Base-by-base conservation (phyloP, 2,797 vertebrate genomes). In the Naso thynnoides region DNA sequence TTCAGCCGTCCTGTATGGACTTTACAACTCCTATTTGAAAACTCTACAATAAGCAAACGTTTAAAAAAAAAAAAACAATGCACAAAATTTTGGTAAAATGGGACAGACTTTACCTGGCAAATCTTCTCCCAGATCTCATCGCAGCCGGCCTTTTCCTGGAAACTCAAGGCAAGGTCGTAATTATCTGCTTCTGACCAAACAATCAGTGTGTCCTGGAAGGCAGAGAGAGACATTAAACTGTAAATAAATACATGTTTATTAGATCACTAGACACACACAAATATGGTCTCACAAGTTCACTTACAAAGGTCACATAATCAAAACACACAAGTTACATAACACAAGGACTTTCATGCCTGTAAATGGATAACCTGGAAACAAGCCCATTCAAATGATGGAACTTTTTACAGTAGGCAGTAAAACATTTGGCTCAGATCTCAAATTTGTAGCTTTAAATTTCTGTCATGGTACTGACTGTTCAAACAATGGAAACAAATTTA, bases 71-170 rank as follows among this genome's bases (percentile, higher is more conserved):
- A 13, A 19, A 50, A 60, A 38, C 15, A 42, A 49, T 8, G 3
- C 5, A 53, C 15, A 59, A 63, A 55, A 31, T 0, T 9, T 44
- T 26, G 1, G 4, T 26, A 59, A 39, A 65, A 62, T 5, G 24
- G 36, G 7, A 27, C 39, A 44, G 9, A 60, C 14, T 61, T 85
- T 96, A 99, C 98, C 97, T 99, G 97, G 90, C 98, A 99, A 85
- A 99, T 99, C 94, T 98, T 99, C 88, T 99, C 98, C 98, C 98
- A 99, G 86, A 99, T 99, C 88, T 99, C 98, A 96, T 99, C 98
- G 79, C 98, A 99, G 76, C 98, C 98, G 74, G 97, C 98, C 88
- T 99, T 99, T 89, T 99, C 98, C 92, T 99, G 98, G 90, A 99
- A 99, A 92, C 98, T 99, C 79, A 99, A 93, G 72, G 98, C 98